Percentiles rank a stretch among this genome's conserved stretches.
These are phyloP conservation scores for Indicator maculatus DNA, from an alignment of 2,113 vertebrate genomes.

Conservation along the genomic window DNA sequence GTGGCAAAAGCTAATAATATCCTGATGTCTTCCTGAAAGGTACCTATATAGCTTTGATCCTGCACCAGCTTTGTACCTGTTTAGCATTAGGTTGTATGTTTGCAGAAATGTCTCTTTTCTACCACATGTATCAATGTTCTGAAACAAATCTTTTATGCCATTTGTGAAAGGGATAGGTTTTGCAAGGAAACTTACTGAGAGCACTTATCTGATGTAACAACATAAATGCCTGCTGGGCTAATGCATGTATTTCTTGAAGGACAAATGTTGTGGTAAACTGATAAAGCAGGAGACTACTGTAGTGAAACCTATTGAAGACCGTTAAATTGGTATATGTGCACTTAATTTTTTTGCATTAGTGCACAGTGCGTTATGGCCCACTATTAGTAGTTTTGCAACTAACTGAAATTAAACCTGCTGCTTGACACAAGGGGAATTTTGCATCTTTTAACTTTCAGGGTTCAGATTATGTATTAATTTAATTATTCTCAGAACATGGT, in stretches of 20 bases:
- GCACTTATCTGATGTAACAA: not conserved
- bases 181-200: not conserved
- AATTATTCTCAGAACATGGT: not conserved
- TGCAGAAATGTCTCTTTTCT: not conserved
- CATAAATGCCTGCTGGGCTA: not conserved
- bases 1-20: not conserved
- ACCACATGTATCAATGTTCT: accelerated
- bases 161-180: not conserved
- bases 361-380: not conserved
- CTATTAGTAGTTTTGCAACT: not conserved
- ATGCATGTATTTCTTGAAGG: not conserved
- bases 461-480: not conserved
- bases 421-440: not conserved
- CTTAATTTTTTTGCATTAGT: not conserved
- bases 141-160: not conserved
- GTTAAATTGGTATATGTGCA: not conserved
- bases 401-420: not conserved
- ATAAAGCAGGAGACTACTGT: not conserved
- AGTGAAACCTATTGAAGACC: not conserved
- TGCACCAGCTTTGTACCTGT: not conserved
- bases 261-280: not conserved
- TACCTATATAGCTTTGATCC: not conserved
- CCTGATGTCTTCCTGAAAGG: not conserved
- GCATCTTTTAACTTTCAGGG: not conserved
- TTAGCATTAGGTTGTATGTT: not conserved